Evolutionary conservation across 2,888 invertebrate genomes (phyloP), one percentile per base, ranked within the genome.

Genomic region (Tetragnatha montana): DNA sequence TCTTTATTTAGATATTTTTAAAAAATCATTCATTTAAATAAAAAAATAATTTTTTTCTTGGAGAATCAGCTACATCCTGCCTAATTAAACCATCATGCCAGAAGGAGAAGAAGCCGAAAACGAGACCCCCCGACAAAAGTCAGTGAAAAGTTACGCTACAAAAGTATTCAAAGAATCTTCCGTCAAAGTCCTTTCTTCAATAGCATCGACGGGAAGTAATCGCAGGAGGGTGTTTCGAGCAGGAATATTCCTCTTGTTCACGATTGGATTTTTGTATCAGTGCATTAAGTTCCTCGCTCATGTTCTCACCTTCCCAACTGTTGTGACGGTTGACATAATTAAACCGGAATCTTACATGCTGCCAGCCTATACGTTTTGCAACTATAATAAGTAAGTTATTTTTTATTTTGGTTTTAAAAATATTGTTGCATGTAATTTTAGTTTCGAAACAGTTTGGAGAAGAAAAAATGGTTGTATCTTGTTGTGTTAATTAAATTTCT

Each of bases 331-430:
- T 17, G 84, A 84, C n/a, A 81, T 89, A 0, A 19, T 12, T 0
- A 80, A 78, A 21, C 88, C 88, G 0, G 47, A 75, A 1, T 50
- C 4, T 0, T 80, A 78, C 17, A 10, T 82, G 12, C 47, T 78
- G 8, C 88, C 88, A 35, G 88, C 80, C 35, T 89, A 84, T n/a
- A 89, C 88, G 0, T 84, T 89, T 70, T 89, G 88, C 75, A 80
- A 89, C 14, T 21, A 75, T 19, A 84, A 84, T 10, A 78, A 51
- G 88, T 89, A 70, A 88, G 79, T 71, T 6, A 10, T 8, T 1
- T 35, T 2, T 35, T 35, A 4, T 35, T 35, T 35, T 35, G 35
- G 1, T 4, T 35, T 2, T 2, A 35, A 35, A 35, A 35, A 35
- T 35, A 35, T 35, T 35, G 35, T 35, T 35, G 35, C 1, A 35